Base-by-base conservation (phyloP, 2,888 invertebrate genomes). In the Zonitis immaculata region DNA sequence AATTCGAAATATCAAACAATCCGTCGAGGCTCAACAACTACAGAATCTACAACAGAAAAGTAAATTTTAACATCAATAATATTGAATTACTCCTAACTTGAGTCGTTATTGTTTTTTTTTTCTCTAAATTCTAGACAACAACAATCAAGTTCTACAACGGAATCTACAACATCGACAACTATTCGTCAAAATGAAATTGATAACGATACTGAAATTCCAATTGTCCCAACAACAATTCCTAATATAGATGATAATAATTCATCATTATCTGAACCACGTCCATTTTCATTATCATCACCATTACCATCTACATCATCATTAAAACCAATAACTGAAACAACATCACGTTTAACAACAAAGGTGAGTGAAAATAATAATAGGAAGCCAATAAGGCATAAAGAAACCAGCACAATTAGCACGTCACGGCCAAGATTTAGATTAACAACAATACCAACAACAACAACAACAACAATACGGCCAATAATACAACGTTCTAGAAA, bases 351-450 rank as follows among this genome's bases (percentile, higher is more conserved):
- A 44, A n/a, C n/a, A n/a, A 58, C 66, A 57, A 74, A 75, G 82
- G 82, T 82, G 77, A 82, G 82, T 74, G 69, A 70, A 62, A 49
- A 61, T 55, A 63, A 61, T 63, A 60, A 61, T 57, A 67, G 64
- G 60, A 62, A 62, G 51, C 63, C 65, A 57, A 55, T 60, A 61
- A 63, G 58, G 53, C 54, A 59, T 48, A 66, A 60, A 54, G 47
- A 30, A 44, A 47, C 43, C 20, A 53, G 47, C 26, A 26, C 53
- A 50, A 22, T 48, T 57, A 57, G 55, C 44, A 49, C 51, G 49
- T 49, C 11, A 51, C 48, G 35, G 50, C 47, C 56, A 42, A 32
- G 50, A 30, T 49, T 47, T 35, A 45, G 54, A 56, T 45, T 51
- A 47, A 56, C 51, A 47, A 45, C 56, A 49, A 47, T 45, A 42